A percentile compares a stretch with the other conserved stretches of the same genome.
phyloP scores from a whole-genome alignment of 2,113 vertebrate genomes.

The Leucopternis melanops region DNA sequence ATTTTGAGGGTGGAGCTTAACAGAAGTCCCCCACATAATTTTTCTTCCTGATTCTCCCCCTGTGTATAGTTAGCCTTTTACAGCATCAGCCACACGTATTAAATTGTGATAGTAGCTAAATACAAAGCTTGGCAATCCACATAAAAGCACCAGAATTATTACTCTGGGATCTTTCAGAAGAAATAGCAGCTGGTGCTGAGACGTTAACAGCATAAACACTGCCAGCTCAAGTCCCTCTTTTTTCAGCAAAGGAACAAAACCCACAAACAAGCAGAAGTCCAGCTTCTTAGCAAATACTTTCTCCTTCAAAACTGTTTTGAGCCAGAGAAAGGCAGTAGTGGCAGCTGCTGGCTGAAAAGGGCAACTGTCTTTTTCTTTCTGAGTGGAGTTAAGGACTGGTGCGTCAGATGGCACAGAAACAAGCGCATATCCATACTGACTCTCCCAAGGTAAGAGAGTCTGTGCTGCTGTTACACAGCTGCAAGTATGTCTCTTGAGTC shows the following conservation, averaged over 20 bases:
- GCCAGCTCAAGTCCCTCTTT: not conserved
- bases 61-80: not conserved
- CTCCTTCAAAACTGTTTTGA: not conserved
- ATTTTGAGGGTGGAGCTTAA: no score
- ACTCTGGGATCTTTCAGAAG: not conserved
- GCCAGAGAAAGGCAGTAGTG: not conserved
- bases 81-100: not conserved
- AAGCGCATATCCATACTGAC: not conserved
- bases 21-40: not conserved
- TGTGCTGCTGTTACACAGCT: not conserved
- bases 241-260: not conserved
- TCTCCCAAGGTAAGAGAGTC: not conserved
- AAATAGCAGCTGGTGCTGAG: not conserved
- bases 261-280: not conserved
- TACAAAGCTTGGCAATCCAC: not conserved
- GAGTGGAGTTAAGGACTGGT: not conserved
- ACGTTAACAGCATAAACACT: not conserved
- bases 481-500: not conserved
- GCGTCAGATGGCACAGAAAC: not conserved
- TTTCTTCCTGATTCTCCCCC: not conserved
- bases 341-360: not conserved
- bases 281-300: not conserved
- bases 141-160: not conserved
- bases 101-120: not conserved
- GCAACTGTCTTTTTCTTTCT: not conserved